Conservation (phyloP, 2,113 vertebrate species). For the Anguilla japonica region DNA sequence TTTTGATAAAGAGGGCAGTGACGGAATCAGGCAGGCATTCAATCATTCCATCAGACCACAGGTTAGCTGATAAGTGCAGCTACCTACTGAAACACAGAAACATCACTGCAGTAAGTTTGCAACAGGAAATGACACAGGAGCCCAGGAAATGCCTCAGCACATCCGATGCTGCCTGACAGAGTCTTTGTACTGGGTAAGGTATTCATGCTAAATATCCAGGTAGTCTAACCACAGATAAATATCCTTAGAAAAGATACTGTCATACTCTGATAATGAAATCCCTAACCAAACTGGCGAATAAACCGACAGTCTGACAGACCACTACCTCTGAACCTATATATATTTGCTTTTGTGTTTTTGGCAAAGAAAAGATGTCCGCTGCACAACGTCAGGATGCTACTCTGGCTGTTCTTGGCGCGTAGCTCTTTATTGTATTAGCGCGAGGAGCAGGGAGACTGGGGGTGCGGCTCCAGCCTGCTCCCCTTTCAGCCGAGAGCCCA, state of each 20-base stretch:
- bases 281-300: neutral
- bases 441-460: neutral
- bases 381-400: neutral
- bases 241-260: neutral
- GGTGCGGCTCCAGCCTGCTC: neutral
- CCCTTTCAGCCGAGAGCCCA: neutral
- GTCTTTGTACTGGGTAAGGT: too few relatives aligned
- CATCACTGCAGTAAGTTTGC: neutral
- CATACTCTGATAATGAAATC: neutral
- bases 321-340: neutral
- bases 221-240: neutral
- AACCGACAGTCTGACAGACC: neutral
- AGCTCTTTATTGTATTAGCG: neutral
- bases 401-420: neutral
- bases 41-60: constrained; percentile 20
- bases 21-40: constrained; percentile 37
- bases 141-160: neutral
- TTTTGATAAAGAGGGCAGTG: neutral
- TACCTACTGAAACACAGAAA: constrained; percentile 3
- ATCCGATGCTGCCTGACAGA: too few relatives aligned
- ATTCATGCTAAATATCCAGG: neutral
- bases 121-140: neutral
- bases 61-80: neutral
- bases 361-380: neutral
- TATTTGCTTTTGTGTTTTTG: neutral